A percentile compares a stretch with the other conserved stretches of the same genome.
Evolutionary conservation across 2,113 vertebrate species (phyloP).

Genomic region (Oncorhynchus masou): DNA sequence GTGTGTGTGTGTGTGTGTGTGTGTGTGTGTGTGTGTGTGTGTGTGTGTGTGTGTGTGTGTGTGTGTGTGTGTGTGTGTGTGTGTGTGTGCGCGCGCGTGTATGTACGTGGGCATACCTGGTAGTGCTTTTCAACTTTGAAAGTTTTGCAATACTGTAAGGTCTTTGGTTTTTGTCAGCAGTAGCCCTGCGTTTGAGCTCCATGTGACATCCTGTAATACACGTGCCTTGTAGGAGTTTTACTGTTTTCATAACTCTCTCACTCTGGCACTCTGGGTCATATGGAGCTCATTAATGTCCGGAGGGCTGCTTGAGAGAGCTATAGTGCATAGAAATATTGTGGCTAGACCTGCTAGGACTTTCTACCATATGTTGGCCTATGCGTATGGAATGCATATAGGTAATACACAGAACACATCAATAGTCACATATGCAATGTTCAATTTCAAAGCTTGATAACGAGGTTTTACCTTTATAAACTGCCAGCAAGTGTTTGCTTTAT

Average conservation of each 20-base stretch:
- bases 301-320: slow-evolving; percentile 5
- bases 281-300: slow-evolving; percentile 53
- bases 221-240: slow-evolving; percentile 34
- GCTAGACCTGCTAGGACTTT: neutral
- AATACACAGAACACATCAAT: neutral
- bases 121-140: slow-evolving; percentile 38
- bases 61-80: slow-evolving; percentile 2
- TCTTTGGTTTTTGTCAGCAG: slow-evolving; percentile 43
- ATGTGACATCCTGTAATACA: slow-evolving; percentile 56
- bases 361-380: neutral
- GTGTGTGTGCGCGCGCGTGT: neutral
- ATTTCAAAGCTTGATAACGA: neutral
- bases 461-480: neutral
- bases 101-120: slow-evolving; percentile 17
- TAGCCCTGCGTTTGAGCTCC: neutral
- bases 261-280: slow-evolving; percentile 37
- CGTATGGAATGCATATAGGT: neutral
- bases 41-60: neutral
- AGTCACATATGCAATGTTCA: neutral
- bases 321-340: neutral
- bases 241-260: slow-evolving; percentile 32
- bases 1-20: neutral
- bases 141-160: slow-evolving; percentile 40
- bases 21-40: neutral
- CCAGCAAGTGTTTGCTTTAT: neutral